Evolutionary conservation across 2,888 invertebrate genomes (phyloP).

Genomic region (Spodoptera picta): DNA sequence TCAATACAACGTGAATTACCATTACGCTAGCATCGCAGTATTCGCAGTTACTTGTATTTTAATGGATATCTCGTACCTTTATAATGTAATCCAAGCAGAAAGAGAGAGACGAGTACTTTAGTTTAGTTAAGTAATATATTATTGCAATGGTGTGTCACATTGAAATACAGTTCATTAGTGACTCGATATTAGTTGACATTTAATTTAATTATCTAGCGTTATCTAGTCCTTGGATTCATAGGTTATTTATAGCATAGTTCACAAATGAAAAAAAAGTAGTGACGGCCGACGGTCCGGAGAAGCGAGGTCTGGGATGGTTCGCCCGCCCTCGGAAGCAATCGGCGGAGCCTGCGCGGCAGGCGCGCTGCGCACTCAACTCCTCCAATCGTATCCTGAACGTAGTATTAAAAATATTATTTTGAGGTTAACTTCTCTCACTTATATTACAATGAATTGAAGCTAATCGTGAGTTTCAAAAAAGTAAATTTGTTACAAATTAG

Average conservation of each 20-base stretch:
- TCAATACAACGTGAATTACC: no score
- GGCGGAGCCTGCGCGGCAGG: constrained; percentile 73
- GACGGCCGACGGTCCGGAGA: constrained; percentile 47
- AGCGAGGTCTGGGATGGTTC: constrained; percentile 60
- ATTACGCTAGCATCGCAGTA: no score
- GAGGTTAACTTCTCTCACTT: constrained; percentile 82
- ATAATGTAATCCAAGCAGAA: no score
- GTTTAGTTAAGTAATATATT: no score
- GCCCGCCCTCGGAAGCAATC: constrained; percentile 70
- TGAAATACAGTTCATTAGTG: not conserved
- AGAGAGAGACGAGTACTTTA: no score
- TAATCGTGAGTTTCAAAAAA: constrained; percentile 66
- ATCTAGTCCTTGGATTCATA: constrained; percentile 34
- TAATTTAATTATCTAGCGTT: constrained; percentile 21
- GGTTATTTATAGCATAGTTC: constrained; percentile 26
- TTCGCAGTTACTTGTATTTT: no score
- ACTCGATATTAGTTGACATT: not conserved
- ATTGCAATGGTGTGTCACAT: not conserved
- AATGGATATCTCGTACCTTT: no score
- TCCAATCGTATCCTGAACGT: constrained; percentile 82
- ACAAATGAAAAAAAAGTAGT: constrained; percentile 58
- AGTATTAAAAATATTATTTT: constrained; percentile 86
- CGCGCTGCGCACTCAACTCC: constrained; percentile 74
- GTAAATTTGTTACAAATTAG: constrained; percentile 66
- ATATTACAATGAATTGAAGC: constrained; percentile 73